phyloP scores from a whole-genome alignment of 37 sponge, comb jelly and placozoan genomes.

The Spongilla lacustris region DNA sequence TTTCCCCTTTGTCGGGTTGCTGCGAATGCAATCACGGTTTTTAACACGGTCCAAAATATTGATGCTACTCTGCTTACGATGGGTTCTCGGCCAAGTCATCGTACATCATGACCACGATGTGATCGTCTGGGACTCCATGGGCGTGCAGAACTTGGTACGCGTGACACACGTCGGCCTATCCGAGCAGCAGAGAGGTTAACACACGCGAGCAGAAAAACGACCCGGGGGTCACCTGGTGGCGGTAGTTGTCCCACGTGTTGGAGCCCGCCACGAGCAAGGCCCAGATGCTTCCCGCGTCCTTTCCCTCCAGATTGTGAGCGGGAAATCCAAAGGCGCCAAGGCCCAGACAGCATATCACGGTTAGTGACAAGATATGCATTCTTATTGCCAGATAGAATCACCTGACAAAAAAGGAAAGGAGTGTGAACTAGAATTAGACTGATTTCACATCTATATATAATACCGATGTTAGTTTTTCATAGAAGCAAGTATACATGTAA shows the following conservation, averaged over 20 bases:
- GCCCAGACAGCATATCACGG: too few relatives aligned
- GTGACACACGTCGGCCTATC: slow-evolving; percentile 84
- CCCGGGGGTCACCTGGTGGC: slow-evolving; percentile 65
- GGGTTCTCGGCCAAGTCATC: slow-evolving; percentile 83
- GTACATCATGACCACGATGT: slow-evolving; percentile 82
- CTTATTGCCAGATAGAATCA: too few relatives aligned
- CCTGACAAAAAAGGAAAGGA: too few relatives aligned
- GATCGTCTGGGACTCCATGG: slow-evolving; percentile 64
- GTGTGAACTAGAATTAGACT: too few relatives aligned
- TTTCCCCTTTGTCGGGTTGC: slow-evolving; percentile 55
- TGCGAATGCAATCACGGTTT: background rate
- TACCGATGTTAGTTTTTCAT: too few relatives aligned
- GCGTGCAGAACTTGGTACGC: slow-evolving; percentile 74
- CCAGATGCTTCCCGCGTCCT: slow-evolving; percentile 57
- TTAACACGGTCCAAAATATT: too few relatives aligned
- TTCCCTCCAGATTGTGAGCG: background rate
- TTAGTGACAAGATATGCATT: too few relatives aligned
- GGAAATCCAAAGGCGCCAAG: too few relatives aligned
- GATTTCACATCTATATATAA: too few relatives aligned
- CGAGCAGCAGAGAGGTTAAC: slow-evolving; percentile 5
- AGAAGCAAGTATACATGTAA: too few relatives aligned
- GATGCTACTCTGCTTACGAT: slow-evolving; percentile 29
- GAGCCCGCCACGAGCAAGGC: slow-evolving; percentile 82
- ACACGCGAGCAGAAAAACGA: background rate
- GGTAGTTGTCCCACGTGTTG: slow-evolving; percentile 68